Evolutionary conservation across 2,113 vertebrate species (phyloP).

Genomic region (Xiphophorus couchianus): DNA sequence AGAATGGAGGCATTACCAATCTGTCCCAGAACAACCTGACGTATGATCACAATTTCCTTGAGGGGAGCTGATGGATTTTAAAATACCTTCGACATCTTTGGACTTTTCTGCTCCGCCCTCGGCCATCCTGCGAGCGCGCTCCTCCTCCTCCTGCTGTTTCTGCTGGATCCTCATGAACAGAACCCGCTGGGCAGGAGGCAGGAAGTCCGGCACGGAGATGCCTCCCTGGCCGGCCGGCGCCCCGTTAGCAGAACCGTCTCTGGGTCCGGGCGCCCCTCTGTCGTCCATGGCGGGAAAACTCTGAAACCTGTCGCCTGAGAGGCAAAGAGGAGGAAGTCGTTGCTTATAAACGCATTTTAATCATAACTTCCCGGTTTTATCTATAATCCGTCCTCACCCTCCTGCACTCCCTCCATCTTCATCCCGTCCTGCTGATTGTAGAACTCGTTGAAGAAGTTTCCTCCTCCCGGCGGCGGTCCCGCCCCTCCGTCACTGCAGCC

Average conservation of each 20-base stretch:
- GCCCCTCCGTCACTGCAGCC: constrained; percentile 82
- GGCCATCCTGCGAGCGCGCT: constrained; percentile 86
- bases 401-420: constrained; percentile 80
- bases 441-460: constrained; percentile 89
- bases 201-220: constrained; percentile 87
- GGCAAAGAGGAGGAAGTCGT: not conserved
- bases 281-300: constrained; percentile 80
- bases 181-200: constrained; percentile 91
- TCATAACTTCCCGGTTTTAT: no score
- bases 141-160: constrained; percentile 95
- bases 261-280: constrained; percentile 65
- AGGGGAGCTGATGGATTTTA: not conserved
- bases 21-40: no score
- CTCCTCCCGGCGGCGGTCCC: constrained; percentile 75
- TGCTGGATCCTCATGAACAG: constrained; percentile 95
- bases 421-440: constrained; percentile 87
- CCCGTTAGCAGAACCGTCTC: constrained; percentile 72
- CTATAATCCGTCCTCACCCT: constrained; percentile 55
- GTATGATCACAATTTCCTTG: no score
- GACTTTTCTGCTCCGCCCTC: constrained; percentile 81
- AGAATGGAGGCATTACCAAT: no score
- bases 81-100: constrained; percentile 86
- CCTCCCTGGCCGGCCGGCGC: constrained; percentile 70
- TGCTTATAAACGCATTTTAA: not conserved
- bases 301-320: constrained; percentile 82